These are phyloP conservation scores for Arge pagana DNA, from an alignment of 2,888 invertebrate genomes.

Conservation along the genomic window DNA sequence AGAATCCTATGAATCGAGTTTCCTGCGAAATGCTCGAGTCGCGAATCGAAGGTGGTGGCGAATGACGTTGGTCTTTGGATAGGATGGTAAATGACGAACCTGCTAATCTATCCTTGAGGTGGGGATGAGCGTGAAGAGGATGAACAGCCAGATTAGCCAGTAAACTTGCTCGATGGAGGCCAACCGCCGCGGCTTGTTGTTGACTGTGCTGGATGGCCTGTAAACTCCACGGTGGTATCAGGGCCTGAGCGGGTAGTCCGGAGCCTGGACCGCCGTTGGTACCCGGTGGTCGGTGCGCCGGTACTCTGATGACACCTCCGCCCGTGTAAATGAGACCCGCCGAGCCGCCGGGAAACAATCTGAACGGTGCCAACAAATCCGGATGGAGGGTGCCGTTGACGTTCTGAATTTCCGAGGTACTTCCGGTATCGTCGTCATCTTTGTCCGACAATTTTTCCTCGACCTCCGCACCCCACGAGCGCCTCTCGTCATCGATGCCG, in stretches of 20 bases:
- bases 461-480: slow-evolving; percentile 50
- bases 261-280: slow-evolving; percentile 52
- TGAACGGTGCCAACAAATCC: slow-evolving; percentile 45
- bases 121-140: slow-evolving; percentile 54
- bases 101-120: slow-evolving; percentile 54
- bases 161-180: slow-evolving; percentile 51
- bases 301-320: slow-evolving; percentile 79
- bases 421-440: slow-evolving; percentile 47
- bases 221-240: slow-evolving; percentile 45
- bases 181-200: slow-evolving; percentile 51
- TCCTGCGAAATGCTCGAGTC: too few species aligned
- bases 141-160: slow-evolving; percentile 55
- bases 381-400: slow-evolving; percentile 40
- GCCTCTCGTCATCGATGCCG: slow-evolving; percentile 46
- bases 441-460: slow-evolving; percentile 52
- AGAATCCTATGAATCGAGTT: too few species aligned
- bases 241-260: slow-evolving; percentile 40
- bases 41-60: too few species aligned
- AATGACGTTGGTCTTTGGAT: neutral
- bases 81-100: slow-evolving; percentile 37
- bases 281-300: slow-evolving; percentile 75
- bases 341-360: slow-evolving; percentile 48
- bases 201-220: slow-evolving; percentile 53
- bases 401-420: slow-evolving; percentile 46
- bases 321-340: slow-evolving; percentile 58